Base-by-base conservation (phyloP, 2,113 vertebrate species). In the Calyptommatus sinebrachiatus region DNA sequence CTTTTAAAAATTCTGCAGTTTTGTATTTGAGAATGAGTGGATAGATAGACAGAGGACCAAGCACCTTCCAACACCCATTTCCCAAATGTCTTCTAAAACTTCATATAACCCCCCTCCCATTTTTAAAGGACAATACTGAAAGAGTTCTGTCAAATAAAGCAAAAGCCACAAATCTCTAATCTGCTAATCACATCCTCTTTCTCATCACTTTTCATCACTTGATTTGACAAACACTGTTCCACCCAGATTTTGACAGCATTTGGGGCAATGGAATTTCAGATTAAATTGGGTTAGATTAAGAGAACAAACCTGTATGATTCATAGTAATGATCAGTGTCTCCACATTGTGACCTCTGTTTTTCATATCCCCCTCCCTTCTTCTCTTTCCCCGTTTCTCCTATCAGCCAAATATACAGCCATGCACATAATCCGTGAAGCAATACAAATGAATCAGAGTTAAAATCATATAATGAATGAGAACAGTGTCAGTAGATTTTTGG, bases 1-100 rank as follows among this genome's bases (percentile, higher is more conserved):
- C 60, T 28, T 2, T 57, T 61, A 35, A 48, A 80, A 35, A 0
- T 0, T 0, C 0, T 12, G 24, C 41, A 61, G 0, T 6, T 8
- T 57, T 50, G 61, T 9, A 79, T 75, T 69, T 60, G 4, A 12
- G 48, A 21, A 2, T 70, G 7, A 7, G 5, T 7, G 78, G 41
- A 8, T 26, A 65, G 62, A 73, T 46, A 73, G 18, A n/a, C 26
- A 82, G 80, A 53, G 57, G 5, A n/a, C 71, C 76, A 22, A 75
- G 57, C 22, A 31, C 84, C 69, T 4, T 60, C 67, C 35, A 53
- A 53, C n/a, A 79, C 78, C 76, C 31, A 35, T 62, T 82, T 76
- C 79, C 1, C 1, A 62, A 82, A 29, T 66, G 11, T 18, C 16
- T 57, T 57, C 53, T 57, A 57, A 18, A 57, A 57, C 53, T 57